Conservation (phyloP, 2,888 invertebrate species). For the Drepanosiphum platanoidis region DNA sequence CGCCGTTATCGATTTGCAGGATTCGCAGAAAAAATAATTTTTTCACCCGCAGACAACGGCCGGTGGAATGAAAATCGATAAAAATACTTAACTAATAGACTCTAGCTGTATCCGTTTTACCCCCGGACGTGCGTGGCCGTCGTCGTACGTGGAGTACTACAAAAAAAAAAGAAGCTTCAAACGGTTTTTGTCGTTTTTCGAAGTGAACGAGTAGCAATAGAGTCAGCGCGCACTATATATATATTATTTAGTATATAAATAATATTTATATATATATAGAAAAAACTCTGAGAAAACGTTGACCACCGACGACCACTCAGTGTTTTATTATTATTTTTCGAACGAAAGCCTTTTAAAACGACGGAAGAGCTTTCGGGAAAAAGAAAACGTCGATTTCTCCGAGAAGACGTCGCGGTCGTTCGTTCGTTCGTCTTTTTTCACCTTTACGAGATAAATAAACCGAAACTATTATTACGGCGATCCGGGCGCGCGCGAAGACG, state of each 20-base stretch:
- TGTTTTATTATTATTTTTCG: background rate
- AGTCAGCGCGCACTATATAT: too few relatives aligned
- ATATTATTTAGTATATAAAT: background rate
- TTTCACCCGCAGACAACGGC: background rate
- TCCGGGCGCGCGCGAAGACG: too few relatives aligned
- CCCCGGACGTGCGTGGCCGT: background rate
- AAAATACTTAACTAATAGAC: slow-evolving; percentile 5
- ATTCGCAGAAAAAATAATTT: too few relatives aligned
- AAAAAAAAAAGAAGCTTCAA: background rate
- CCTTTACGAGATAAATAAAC: too few relatives aligned
- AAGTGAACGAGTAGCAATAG: background rate
- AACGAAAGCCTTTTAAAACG: slow-evolving; percentile 22
- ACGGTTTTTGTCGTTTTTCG: slow-evolving; percentile 6
- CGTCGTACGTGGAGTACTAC: background rate
- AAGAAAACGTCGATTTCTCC: background rate
- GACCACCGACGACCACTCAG: background rate
- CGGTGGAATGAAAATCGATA: background rate
- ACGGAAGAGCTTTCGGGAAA: background rate
- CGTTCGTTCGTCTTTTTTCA: too few relatives aligned
- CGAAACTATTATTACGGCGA: too few relatives aligned
- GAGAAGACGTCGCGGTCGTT: background rate
- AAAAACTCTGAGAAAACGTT: slow-evolving; percentile 27
- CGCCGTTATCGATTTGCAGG: too few relatives aligned
- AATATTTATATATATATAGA: too few relatives aligned
- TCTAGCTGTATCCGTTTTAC: slow-evolving; percentile 1